phyloP scores from a whole-genome alignment of 2,113 vertebrate species.

The Antennarius striatus region DNA sequence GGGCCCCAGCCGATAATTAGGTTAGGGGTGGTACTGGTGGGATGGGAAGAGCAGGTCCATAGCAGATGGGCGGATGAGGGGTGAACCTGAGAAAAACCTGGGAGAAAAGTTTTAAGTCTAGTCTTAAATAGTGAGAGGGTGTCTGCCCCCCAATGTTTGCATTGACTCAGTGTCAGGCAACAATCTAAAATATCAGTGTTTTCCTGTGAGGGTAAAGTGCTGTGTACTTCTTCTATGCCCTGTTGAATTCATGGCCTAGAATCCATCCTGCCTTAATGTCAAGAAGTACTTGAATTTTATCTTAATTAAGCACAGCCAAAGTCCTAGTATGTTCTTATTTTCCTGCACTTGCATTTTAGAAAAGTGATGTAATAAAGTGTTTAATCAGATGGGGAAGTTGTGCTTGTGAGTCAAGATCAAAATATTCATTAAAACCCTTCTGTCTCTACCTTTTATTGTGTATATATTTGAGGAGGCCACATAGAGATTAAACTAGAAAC shows the following conservation, averaged over 20 bases:
- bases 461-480: not conserved
- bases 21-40: too few relatives aligned
- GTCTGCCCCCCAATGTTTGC: too few relatives aligned
- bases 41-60: too few relatives aligned
- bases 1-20: too few relatives aligned
- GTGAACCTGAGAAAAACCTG: too few relatives aligned
- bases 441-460: slow-evolving; percentile 6
- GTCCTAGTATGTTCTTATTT: not conserved
- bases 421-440: slow-evolving; percentile 10
- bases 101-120: too few relatives aligned
- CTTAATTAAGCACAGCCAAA: not conserved
- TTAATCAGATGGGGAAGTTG: slow-evolving; percentile 9
- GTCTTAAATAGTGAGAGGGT: too few relatives aligned
- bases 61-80: too few relatives aligned
- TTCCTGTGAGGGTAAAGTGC: not conserved
- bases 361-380: not conserved
- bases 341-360: slow-evolving; percentile 11
- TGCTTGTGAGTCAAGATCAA: not conserved
- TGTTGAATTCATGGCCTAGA: slow-evolving; percentile 1
- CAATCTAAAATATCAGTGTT: slow-evolving; percentile 8
- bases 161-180: not conserved
- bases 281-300: not conserved
- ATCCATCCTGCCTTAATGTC: slow-evolving; percentile 3
- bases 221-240: slow-evolving; percentile 2
- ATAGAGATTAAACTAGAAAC: slow-evolving; percentile 11